phyloP scores from a whole-genome alignment of 1,140 invertebrate species.

The Bombus sibiricus region DNA sequence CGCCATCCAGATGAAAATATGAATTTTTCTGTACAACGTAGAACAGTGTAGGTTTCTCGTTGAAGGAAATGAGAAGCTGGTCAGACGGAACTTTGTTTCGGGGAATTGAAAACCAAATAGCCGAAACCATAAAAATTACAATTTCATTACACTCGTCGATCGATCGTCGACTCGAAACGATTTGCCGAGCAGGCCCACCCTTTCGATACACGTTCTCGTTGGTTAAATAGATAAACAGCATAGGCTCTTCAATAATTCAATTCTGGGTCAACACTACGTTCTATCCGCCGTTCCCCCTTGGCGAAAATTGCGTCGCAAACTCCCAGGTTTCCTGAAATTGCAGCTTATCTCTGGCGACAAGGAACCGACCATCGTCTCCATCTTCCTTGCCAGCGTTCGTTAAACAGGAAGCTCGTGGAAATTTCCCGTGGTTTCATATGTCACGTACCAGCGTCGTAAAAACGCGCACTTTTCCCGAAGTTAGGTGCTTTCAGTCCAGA shows the following conservation, averaged over 20 bases:
- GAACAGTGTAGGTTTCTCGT: not conserved
- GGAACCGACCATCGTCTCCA: constrained; percentile 9
- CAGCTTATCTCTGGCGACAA: constrained; percentile 23
- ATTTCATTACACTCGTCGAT: not conserved
- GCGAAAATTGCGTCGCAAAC: constrained; percentile 27
- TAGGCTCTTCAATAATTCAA: not conserved
- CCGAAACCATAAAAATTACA: not conserved
- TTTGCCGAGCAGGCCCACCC: no score
- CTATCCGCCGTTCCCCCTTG: not conserved
- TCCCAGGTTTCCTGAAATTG: constrained; percentile 9
- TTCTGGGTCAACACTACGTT: not conserved
- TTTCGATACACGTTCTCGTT: no score
- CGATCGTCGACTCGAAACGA: no score
- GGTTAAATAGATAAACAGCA: not conserved
- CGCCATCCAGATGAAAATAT: not conserved
- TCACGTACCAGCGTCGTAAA: constrained; percentile 20
- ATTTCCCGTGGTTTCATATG: constrained; percentile 25
- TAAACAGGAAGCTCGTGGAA: constrained; percentile 3
- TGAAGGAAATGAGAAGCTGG: not conserved
- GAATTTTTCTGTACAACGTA: not conserved
- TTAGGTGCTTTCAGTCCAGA: not conserved
- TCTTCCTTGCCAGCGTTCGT: constrained; percentile 26
- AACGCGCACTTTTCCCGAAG: not conserved
- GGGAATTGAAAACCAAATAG: not conserved
- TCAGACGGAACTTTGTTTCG: not conserved